Evolutionary conservation across 2,113 vertebrate species (phyloP).

Genomic region (Morone chrysops): DNA sequence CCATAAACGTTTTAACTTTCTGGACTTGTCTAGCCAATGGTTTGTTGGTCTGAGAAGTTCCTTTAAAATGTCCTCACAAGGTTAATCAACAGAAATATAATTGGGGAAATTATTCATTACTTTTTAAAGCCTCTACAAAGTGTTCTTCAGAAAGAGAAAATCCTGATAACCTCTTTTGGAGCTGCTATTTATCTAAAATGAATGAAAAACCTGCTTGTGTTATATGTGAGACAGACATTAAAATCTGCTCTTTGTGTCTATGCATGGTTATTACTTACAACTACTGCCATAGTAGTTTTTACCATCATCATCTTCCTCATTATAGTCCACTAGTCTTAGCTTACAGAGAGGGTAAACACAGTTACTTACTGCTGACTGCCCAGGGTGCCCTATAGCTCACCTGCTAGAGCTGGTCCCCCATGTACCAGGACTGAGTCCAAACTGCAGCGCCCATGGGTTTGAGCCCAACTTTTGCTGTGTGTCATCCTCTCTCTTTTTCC

Average conservation of each 20-base stretch:
- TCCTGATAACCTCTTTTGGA: not conserved
- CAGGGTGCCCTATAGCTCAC: no score
- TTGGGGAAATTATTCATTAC: not conserved
- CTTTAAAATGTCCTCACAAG: not conserved
- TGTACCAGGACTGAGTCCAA: no score
- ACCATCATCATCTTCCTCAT: not conserved
- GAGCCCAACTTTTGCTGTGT: no score
- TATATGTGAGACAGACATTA: not conserved
- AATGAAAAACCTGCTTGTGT: not conserved
- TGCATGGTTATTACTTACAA: no score
- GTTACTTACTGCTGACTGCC: not conserved
- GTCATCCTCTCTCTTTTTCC: no score
- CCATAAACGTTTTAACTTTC: not conserved
- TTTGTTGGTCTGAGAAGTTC: not conserved
- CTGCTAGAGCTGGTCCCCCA: no score
- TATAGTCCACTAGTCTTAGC: no score
- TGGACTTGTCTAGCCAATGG: not conserved
- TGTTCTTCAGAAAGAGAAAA: not conserved
- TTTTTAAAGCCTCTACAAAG: not conserved
- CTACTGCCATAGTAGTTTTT: not conserved
- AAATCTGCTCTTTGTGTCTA: not conserved
- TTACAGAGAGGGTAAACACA: not conserved
- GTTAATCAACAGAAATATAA: not conserved
- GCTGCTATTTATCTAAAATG: not conserved
- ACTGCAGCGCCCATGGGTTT: no score